Conservation (phyloP, 2,113 vertebrate species). For the Etheostoma cragini region DNA sequence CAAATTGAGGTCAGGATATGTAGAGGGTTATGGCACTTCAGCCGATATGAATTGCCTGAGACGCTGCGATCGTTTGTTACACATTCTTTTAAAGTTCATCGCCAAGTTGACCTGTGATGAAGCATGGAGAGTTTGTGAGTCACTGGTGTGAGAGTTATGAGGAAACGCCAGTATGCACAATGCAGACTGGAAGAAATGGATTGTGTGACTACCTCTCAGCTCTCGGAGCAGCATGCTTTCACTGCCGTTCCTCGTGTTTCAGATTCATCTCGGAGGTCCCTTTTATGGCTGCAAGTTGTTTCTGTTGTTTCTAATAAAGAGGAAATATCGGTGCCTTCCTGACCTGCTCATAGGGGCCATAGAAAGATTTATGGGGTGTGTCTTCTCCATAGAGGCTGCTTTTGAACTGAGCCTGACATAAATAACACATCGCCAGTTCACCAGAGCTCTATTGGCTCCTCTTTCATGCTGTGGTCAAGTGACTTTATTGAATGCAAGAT, state of each 20-base stretch:
- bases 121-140: constrained; percentile 59
- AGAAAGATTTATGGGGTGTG: constrained; percentile 70
- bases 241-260: constrained; percentile 38
- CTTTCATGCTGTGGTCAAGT: constrained; percentile 58
- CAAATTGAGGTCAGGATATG: constrained; percentile 81
- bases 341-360: constrained; percentile 75
- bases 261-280: constrained; percentile 66
- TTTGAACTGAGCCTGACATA: constrained; percentile 66
- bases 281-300: constrained; percentile 72
- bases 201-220: constrained; percentile 69
- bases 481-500: constrained; percentile 59
- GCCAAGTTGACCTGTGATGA: constrained; percentile 76
- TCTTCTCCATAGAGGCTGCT: constrained; percentile 63
- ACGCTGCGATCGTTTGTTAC: constrained; percentile 70
- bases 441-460: constrained; percentile 39
- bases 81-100: constrained; percentile 73
- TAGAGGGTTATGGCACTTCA: constrained; percentile 71
- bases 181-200: constrained; percentile 57
- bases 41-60: constrained; percentile 62
- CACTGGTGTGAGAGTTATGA: constrained; percentile 56
- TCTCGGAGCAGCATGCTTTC: constrained; percentile 44
- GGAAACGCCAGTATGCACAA: constrained; percentile 36
- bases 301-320: constrained; percentile 79
- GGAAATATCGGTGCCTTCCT: constrained; percentile 78
- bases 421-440: constrained; percentile 72